A percentile compares a stretch with the other conserved stretches of the same genome.
These are phyloP conservation scores for Orthosia incerta DNA, from an alignment of 2,888 invertebrate species.

Conservation along the genomic window DNA sequence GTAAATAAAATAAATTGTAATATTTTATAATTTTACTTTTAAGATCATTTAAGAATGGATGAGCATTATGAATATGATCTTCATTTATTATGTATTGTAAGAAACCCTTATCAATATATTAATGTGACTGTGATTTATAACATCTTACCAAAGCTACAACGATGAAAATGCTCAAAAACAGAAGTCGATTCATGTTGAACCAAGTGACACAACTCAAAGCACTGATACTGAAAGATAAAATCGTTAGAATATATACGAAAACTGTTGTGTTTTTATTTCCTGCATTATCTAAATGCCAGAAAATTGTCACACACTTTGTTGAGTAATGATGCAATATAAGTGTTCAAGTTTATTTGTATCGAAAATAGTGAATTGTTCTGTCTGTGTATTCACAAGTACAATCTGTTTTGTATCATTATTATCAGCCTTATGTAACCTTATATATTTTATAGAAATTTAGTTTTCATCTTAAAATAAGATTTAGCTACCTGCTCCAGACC, in stretches of 20 bases:
- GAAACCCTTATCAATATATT: no score
- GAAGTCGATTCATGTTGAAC: constrained; percentile 55
- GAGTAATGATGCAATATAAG: constrained; percentile 13
- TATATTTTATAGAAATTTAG: no score
- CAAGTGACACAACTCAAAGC: background rate
- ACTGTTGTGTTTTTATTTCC: constrained; percentile 15
- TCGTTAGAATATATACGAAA: constrained; percentile 4
- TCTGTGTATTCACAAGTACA: background rate
- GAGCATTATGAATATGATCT: no score
- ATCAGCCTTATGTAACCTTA: no score
- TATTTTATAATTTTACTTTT: background rate
- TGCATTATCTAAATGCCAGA: constrained; percentile 61
- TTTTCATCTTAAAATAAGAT: no score
- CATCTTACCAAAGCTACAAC: constrained; percentile 42
- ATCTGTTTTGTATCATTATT: no score
- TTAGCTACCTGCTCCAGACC: no score
- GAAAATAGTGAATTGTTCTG: background rate
- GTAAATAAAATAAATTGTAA: constrained; percentile 9
- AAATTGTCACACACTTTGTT: constrained; percentile 57
- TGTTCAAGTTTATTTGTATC: background rate
- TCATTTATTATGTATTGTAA: no score
- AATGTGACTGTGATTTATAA: background rate
- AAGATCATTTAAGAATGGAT: no score
- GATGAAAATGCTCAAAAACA: constrained; percentile 26
- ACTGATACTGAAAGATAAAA: constrained; percentile 11